A percentile compares a stretch with the other conserved stretches of the same genome.
Conservation (phyloP, 2,888 invertebrate genomes). For the Netelia fuscicornis region DNA sequence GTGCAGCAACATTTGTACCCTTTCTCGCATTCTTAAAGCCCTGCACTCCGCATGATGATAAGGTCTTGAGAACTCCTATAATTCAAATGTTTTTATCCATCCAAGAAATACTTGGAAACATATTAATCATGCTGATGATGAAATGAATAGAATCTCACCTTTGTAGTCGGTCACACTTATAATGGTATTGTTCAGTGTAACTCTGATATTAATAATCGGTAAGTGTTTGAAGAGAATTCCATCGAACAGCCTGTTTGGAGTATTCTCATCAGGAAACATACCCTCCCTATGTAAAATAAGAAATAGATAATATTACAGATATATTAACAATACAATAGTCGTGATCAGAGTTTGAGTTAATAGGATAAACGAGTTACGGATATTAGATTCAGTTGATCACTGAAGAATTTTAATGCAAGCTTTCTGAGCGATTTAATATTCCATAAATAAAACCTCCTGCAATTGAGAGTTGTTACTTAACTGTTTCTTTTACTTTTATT, state of each 20-base stretch:
- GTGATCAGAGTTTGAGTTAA: not conserved
- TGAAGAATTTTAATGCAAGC: too few species aligned
- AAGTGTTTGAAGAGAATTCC: constrained; percentile 92
- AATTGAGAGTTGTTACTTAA: too few species aligned
- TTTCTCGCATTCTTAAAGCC: constrained; percentile 98
- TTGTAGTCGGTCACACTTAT: constrained; percentile 90
- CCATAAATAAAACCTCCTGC: too few species aligned
- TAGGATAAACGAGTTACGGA: too few species aligned
- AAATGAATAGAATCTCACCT: constrained; percentile 84
- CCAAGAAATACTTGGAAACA: constrained; percentile 12
- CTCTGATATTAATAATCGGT: constrained; percentile 93
- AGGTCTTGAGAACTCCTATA: constrained; percentile 85
- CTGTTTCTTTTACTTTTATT: too few species aligned
- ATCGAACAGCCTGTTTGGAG: constrained; percentile 90
- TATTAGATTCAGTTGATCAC: too few species aligned
- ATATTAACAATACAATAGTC: not conserved
- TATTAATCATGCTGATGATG: not conserved
- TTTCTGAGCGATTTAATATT: too few species aligned
- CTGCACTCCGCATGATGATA: constrained; percentile 94
- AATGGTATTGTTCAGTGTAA: constrained; percentile 95
- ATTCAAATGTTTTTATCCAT: constrained; percentile 24
- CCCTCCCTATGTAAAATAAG: constrained; percentile 87
- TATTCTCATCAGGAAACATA: constrained; percentile 90
- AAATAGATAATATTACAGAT: not conserved
- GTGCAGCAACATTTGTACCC: constrained; percentile 98